Evolutionary conservation across 2,797 vertebrate genomes (phyloP).

Genomic region (Spinus olivaceus): DNA sequence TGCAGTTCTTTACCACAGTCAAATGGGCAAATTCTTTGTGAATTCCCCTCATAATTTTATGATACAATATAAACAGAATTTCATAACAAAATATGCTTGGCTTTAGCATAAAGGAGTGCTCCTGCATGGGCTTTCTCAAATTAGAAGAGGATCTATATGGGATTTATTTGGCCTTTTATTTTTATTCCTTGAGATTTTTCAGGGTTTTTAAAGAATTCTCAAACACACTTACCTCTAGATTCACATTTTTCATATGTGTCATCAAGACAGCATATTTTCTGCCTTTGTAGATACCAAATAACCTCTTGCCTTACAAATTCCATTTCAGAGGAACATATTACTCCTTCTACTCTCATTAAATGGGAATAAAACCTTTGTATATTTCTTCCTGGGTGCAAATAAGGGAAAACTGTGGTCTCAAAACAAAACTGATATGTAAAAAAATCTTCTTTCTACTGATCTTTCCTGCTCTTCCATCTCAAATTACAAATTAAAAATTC

Average conservation of each 20-base stretch:
- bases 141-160: background rate
- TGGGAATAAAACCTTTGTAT: constrained; percentile 4
- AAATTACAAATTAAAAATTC: constrained; percentile 47
- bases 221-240: background rate
- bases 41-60: background rate
- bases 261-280: background rate
- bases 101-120: background rate
- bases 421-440: constrained; percentile 47
- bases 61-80: background rate
- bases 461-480: constrained; percentile 5
- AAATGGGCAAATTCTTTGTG: background rate
- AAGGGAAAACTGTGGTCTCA: background rate
- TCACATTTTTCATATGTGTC: background rate
- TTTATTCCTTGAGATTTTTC: background rate
- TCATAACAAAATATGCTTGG: background rate
- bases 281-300: background rate
- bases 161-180: background rate
- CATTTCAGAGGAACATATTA: background rate
- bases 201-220: background rate
- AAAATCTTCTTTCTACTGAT: constrained; percentile 12
- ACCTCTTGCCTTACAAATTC: background rate
- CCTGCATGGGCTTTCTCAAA: background rate
- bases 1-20: background rate
- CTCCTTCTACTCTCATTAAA: background rate
- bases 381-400: constrained; percentile 25